Conservation (phyloP, 2,113 vertebrate genomes). For the Alligator mississippiensis region DNA sequence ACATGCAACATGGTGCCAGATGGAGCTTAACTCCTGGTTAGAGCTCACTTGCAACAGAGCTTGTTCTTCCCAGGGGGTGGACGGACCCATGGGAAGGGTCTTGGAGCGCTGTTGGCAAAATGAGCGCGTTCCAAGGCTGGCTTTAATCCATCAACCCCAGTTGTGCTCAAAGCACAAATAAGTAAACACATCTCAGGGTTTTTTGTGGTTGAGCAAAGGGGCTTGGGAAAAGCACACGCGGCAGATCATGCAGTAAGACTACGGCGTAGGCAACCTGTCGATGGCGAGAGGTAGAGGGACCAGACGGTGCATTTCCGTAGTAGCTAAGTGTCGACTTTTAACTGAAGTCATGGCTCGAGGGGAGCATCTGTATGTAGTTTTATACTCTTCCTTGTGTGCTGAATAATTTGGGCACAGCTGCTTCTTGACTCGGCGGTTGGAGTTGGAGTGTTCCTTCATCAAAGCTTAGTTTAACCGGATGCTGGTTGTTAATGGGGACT, state of each 20-base stretch:
- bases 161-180: background rate
- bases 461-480: accelerated
- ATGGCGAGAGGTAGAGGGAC: background rate
- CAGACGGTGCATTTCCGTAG: background rate
- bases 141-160: background rate
- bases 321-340: background rate
- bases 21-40: background rate
- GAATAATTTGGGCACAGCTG: background rate
- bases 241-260: too few relatives aligned
- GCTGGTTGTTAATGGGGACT: accelerated
- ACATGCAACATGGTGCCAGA: accelerated
- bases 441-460: background rate
- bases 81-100: background rate
- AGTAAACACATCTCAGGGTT: too few relatives aligned
- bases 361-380: background rate
- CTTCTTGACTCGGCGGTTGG: background rate
- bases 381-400: background rate
- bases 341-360: background rate
- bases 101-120: background rate
- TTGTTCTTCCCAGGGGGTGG: background rate
- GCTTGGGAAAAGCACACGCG: too few relatives aligned
- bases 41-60: background rate
- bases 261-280: too few relatives aligned
- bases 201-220: too few relatives aligned
- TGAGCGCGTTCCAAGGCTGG: background rate